phyloP scores from a whole-genome alignment of 2,113 vertebrate species.

The Diglossa brunneiventris region DNA sequence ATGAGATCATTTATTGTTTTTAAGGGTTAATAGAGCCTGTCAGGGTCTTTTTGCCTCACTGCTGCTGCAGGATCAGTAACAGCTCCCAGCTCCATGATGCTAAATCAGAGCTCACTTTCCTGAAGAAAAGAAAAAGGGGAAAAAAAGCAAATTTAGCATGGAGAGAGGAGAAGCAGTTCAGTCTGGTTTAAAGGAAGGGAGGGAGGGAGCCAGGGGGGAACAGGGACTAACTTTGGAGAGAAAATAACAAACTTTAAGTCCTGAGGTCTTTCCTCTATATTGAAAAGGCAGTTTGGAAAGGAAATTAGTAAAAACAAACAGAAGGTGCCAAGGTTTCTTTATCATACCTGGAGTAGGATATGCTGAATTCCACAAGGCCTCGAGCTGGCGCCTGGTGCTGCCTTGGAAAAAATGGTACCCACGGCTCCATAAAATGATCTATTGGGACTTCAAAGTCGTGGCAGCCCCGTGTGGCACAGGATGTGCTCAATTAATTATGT shows the following conservation, averaged over 20 bases:
- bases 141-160: slow-evolving; percentile 55
- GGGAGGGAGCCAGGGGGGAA: slow-evolving; percentile 49
- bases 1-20: slow-evolving; percentile 74
- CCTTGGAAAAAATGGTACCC: slow-evolving; percentile 69
- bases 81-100: slow-evolving; percentile 76
- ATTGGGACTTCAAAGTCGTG: slow-evolving; percentile 78
- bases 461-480: slow-evolving; percentile 79
- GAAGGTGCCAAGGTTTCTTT: slow-evolving; percentile 76
- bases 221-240: slow-evolving; percentile 68
- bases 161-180: slow-evolving; percentile 76
- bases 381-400: slow-evolving; percentile 72
- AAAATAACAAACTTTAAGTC: slow-evolving; percentile 74
- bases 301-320: slow-evolving; percentile 79
- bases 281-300: slow-evolving; percentile 76
- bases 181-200: slow-evolving; percentile 66
- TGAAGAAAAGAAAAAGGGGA: slow-evolving; percentile 38
- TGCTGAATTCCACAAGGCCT: slow-evolving; percentile 62
- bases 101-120: slow-evolving; percentile 69
- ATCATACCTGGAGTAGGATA: slow-evolving; percentile 79
- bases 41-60: slow-evolving; percentile 27
- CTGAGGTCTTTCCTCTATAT: slow-evolving; percentile 74
- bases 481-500: slow-evolving; percentile 84
- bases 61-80: slow-evolving; percentile 52
- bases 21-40: slow-evolving; percentile 69
- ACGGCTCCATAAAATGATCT: slow-evolving; percentile 78